Conservation (phyloP, 92 coral and sea anemone genomes). For the Heteractis magnifica region DNA sequence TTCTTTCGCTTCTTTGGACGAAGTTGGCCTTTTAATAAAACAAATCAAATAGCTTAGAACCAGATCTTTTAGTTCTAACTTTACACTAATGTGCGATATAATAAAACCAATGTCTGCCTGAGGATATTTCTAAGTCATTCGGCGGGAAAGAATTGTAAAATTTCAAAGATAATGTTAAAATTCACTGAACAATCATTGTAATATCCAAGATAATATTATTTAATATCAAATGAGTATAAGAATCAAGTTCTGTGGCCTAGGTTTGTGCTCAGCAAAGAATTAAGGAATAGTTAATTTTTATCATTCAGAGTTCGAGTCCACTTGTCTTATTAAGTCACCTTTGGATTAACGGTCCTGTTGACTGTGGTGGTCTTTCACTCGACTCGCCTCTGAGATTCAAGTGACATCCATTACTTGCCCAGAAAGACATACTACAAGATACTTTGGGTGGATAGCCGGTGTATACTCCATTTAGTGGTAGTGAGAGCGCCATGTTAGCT, state of each 20-base stretch:
- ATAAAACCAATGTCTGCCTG: no score
- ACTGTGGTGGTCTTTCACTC: neutral
- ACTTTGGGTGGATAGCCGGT: slow-evolving; percentile 28
- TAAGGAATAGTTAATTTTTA: neutral
- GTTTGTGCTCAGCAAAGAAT: no score
- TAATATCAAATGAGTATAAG: neutral
- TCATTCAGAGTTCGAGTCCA: neutral
- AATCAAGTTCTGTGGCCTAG: no score
- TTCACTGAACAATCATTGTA: no score
- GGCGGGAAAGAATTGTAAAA: neutral
- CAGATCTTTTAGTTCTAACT: neutral
- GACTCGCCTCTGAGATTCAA: slow-evolving; percentile 15
- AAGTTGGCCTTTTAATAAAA: slow-evolving; percentile 19
- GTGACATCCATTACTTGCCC: slow-evolving; percentile 25
- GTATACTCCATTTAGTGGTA: slow-evolving; percentile 21
- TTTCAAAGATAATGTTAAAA: no score
- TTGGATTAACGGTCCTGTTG: slow-evolving; percentile 1
- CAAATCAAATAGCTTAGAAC: neutral
- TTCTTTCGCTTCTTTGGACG: slow-evolving; percentile 2
- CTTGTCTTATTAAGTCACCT: slow-evolving; percentile 11
- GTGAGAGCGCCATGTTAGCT: slow-evolving; percentile 17
- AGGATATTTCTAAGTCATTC: neutral
- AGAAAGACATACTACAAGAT: slow-evolving; percentile 32
- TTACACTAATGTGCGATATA: no score
- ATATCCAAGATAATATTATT: no score